phyloP scores from a whole-genome alignment of 2,888 invertebrate species.

The Eueremaeus valkanovi region DNA sequence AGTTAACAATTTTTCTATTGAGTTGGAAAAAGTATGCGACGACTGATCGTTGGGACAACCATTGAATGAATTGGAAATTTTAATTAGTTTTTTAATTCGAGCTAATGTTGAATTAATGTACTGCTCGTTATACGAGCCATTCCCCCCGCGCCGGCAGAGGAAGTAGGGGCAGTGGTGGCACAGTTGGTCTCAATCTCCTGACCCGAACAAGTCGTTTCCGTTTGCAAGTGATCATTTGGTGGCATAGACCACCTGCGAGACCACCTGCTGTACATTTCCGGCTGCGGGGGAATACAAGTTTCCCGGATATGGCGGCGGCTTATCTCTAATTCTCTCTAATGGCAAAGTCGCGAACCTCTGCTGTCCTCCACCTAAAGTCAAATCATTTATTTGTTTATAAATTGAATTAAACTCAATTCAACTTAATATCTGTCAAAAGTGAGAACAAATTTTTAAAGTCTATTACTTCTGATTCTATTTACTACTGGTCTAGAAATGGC shows the following conservation, averaged over 20 bases:
- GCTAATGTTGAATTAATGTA: not conserved
- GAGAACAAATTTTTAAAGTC: no score
- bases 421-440: no score
- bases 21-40: no score
- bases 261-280: constrained; percentile 29
- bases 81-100: not conserved
- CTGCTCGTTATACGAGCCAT: constrained; percentile 17
- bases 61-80: not conserved
- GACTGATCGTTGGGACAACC: not conserved
- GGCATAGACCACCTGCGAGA: constrained; percentile 13
- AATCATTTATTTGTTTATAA: not conserved
- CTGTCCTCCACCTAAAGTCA: constrained; percentile 41
- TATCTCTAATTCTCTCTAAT: constrained; percentile 42
- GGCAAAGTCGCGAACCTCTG: constrained; percentile 41
- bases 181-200: not conserved
- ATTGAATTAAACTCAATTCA: no score
- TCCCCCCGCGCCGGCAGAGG: constrained; percentile 25
- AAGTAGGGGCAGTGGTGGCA: constrained; percentile 13
- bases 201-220: constrained; percentile 20
- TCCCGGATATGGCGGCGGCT: constrained; percentile 45
- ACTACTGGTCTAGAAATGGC: no score
- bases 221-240: constrained; percentile 15
- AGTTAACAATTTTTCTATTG: no score
- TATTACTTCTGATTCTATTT: no score
- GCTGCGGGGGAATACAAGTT: constrained; percentile 40